phyloP scores from a whole-genome alignment of 2,113 vertebrate genomes.

The Dasyprocta punctata region DNA sequence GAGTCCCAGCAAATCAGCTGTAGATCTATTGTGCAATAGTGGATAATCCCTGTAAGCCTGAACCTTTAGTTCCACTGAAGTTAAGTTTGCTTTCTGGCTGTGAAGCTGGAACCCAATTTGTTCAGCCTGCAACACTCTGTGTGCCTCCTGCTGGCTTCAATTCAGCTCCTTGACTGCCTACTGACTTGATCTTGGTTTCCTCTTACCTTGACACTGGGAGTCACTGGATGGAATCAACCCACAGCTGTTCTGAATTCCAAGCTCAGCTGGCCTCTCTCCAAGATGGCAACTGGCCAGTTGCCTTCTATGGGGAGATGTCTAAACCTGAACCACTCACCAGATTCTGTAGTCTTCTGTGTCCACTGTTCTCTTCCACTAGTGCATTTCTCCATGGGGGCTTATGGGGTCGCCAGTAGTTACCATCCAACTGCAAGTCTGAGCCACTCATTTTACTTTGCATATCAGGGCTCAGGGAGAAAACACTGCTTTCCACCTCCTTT shows the following conservation, averaged over 20 bases:
- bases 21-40: neutral
- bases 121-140: too few species aligned
- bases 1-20: neutral
- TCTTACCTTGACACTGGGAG: too few species aligned
- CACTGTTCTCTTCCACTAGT: neutral
- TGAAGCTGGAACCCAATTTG: too few species aligned
- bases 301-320: neutral
- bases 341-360: neutral
- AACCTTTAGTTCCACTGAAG: neutral
- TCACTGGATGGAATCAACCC: too few species aligned
- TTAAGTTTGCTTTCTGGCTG: too few species aligned
- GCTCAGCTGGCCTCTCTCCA: neutral
- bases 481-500: neutral
- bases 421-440: neutral
- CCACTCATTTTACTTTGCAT: neutral
- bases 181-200: too few species aligned
- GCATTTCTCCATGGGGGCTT: neutral
- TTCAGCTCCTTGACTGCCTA: too few species aligned
- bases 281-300: neutral
- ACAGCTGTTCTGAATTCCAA: neutral
- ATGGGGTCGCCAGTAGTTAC: neutral
- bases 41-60: neutral
- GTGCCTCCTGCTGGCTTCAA: too few species aligned
- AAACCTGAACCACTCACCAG: neutral
- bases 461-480: neutral